Evolutionary conservation across 2,888 invertebrate species (phyloP), one percentile per base, ranked within the genome.

Genomic region (Cotesia congregata): DNA sequence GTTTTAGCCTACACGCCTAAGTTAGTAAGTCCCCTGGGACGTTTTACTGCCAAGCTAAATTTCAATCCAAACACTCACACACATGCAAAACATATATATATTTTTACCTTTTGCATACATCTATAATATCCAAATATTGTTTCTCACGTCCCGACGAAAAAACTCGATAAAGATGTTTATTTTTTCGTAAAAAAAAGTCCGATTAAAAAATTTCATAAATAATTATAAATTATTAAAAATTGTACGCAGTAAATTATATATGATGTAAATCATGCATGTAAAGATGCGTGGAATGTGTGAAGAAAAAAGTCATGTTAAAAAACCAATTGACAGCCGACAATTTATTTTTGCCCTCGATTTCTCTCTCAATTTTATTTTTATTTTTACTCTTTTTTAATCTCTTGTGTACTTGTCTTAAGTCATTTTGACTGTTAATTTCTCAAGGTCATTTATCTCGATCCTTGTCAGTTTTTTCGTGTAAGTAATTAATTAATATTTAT

Each of bases 261-360:
- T 39, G 61, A 62, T 64, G 61, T 72, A 40, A 75, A 65, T 60
- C 65, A 67, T 75, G 61, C 20, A 59, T 50, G 50, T 73, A 71
- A 67, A 64, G 60, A 62, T 62, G 40, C 40, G 62, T 38, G 61
- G 17, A 40, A 61, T 61, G 61, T 62, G 62, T 40, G 61, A 41
- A 38, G 40, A 62, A 40, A 38, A 64, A 62, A 61, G 62, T 50
- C 9, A 30, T 50, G 62, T 39, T 40, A 62, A 71, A 62, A n/a
- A 30, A 39, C 6, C 15, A 59, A 65, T 75, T 71, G 70, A 75
- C 70, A 71, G 67, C 65, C 39, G 72, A 76, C 67, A 72, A 72
- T 76, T 76, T 76, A 76, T 76, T 67, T 17, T 67, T 39, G 76
- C 67, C 67, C 72, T 67, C 76, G 76, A 76, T 76, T 76, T 76